Base-by-base conservation (phyloP, 2,888 invertebrate genomes). In the Morpho achilles region DNA sequence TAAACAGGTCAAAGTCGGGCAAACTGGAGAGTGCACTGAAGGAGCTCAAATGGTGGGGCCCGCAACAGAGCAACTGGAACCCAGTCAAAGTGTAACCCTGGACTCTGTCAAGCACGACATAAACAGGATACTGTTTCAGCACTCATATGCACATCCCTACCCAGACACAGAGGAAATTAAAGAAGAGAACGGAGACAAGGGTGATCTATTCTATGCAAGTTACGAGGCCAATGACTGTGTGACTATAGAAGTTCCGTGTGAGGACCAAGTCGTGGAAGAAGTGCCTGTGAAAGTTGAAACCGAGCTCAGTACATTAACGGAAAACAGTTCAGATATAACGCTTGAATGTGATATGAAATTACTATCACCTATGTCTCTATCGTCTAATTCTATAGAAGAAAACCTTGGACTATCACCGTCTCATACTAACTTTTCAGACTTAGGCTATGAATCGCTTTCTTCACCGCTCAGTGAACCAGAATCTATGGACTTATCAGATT, bases 51-150 rank as follows among this genome's bases (percentile, higher is more conserved):
- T 96, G 96, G 96, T 96, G 96, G 96, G 96, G 96, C 64, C 94
- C 94, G 54, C 95, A 95, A 76, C 96, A 96, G 87, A 95, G 93
- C 84, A 94, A 91, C 72, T 96, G 96, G 96, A 96, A 96, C 80
- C 96, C 96, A 69, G 91, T 95, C 76, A 92, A 93, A 70, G 87
- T 92, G 78, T 77, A 80, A 70, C 90, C 87, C n/a, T 92, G 89
- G 83, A 54, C 44, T 52, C 50, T 72, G 74, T 80, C 53, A 84
- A 84, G 65, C 87, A 82, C 59, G 87, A 91, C 67, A 80, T 88
- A 39, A 74, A 87, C 82, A 83, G 84, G 75, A 89, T 91, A 87
- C 71, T 90, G 74, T 73, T 80, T 39, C 91, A 90, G 71, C 91
- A 91, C 76, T 91, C 91, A 8, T 91, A 91, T 69, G 91, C 91